Evolutionary conservation across 2,888 invertebrate genomes (phyloP).

Genomic region (Acheta domesticus): DNA sequence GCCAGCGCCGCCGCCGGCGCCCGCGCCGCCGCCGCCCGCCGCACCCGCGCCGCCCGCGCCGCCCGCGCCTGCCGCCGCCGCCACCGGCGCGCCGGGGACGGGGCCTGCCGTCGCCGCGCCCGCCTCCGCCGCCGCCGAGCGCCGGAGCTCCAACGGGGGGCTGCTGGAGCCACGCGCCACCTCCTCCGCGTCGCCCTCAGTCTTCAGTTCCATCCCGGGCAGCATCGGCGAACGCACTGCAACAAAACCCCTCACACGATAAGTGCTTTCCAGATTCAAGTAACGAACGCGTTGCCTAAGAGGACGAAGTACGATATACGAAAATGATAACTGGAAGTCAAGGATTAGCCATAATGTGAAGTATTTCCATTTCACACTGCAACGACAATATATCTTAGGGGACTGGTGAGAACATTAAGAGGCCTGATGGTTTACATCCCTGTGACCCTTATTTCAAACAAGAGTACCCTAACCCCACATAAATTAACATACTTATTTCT

Average conservation of each 20-base stretch:
- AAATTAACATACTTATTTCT: no score
- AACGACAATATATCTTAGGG: no score
- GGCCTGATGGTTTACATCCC: no score
- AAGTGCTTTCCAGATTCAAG: no score
- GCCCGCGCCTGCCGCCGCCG: constrained; percentile 44
- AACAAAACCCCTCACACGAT: constrained; percentile 22
- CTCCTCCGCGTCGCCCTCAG: constrained; percentile 42
- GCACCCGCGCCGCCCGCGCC: constrained; percentile 64
- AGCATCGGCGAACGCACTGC: constrained; percentile 36
- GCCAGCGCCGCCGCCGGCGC: constrained; percentile 32
- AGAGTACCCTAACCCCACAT: no score
- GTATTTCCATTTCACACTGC: no score
- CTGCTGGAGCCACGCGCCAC: constrained; percentile 48
- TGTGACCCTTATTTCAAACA: no score
- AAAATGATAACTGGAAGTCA: no score
- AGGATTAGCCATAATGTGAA: no score
- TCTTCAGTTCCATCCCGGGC: constrained; percentile 36
- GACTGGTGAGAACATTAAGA: no score
- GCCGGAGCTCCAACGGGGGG: constrained; percentile 69
- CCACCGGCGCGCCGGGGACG: constrained; percentile 52
- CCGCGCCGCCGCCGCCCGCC: constrained; percentile 57
- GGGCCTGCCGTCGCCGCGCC: constrained; percentile 41
- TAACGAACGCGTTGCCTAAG: no score
- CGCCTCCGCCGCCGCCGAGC: constrained; percentile 50
- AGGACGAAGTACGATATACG: no score